These are phyloP conservation scores for Chiroxiphia lanceolata DNA, from an alignment of 2,797 vertebrate genomes.

Conservation along the genomic window DNA sequence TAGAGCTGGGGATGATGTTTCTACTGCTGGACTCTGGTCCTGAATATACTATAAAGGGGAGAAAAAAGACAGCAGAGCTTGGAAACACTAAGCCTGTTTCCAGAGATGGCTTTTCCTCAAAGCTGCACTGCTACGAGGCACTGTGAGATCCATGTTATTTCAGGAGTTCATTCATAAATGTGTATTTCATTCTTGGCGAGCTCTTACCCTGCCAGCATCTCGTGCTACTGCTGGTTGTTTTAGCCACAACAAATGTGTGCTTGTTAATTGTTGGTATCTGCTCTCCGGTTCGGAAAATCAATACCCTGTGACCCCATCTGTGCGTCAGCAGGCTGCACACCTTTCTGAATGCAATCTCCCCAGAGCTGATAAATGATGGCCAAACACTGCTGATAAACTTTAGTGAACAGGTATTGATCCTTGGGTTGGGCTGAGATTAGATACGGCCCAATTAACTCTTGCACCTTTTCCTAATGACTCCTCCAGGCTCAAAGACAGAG, in stretches of 20 bases:
- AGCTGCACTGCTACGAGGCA: fast-evolving
- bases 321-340: neutral
- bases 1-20: neutral
- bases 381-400: conserved; percentile 32
- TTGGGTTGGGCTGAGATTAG: conserved; percentile 27
- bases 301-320: neutral
- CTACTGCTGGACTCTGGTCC: neutral
- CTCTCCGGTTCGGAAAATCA: neutral
- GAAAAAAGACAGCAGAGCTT: neutral
- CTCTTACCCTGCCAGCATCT: neutral
- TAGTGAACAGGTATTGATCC: neutral
- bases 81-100: neutral
- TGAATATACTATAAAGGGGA: neutral
- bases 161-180: neutral
- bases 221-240: neutral
- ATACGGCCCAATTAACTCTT: conserved; percentile 3
- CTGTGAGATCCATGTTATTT: neutral
- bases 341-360: neutral
- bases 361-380: neutral
- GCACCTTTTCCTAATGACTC: neutral
- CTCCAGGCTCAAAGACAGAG: neutral
- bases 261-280: neutral
- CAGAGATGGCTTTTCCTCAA: neutral
- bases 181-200: neutral
- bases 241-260: neutral